Conservation (phyloP, 2,113 vertebrate genomes). For the Chamaetylas fuelleborni region DNA sequence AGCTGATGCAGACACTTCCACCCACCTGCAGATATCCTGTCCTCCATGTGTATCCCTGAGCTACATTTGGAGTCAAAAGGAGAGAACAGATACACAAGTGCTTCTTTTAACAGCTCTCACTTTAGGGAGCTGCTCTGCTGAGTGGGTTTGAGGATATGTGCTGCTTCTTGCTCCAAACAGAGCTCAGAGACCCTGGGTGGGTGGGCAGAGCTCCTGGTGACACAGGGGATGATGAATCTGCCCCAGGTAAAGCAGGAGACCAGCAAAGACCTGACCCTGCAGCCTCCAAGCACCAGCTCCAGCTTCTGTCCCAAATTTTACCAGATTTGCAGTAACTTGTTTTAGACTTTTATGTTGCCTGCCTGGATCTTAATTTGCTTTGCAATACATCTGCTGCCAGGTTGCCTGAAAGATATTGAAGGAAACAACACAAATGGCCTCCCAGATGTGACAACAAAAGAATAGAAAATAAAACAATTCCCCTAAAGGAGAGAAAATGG, state of each 20-base stretch:
- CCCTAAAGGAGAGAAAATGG: background rate
- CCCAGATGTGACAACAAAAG: background rate
- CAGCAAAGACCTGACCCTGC: background rate
- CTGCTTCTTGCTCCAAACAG: background rate
- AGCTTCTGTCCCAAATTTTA: background rate
- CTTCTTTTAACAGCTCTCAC: background rate
- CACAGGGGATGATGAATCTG: background rate
- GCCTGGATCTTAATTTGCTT: background rate
- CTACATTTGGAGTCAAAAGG: background rate
- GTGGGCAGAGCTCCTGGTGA: background rate
- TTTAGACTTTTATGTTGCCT: background rate
- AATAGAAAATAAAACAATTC: background rate
- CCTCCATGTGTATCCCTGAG: background rate
- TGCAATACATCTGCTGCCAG: background rate
- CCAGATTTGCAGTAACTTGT: background rate
- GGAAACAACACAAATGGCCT: background rate
- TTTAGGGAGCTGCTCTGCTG: background rate
- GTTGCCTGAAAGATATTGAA: background rate
- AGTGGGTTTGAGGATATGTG: background rate
- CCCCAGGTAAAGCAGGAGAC: background rate
- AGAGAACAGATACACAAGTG: background rate
- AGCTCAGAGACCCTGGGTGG: background rate
- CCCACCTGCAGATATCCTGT: background rate
- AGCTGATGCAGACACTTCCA: background rate
- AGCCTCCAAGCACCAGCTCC: background rate